phyloP scores from a whole-genome alignment of 2,888 invertebrate genomes.

The Sinhomidia bicolor region DNA sequence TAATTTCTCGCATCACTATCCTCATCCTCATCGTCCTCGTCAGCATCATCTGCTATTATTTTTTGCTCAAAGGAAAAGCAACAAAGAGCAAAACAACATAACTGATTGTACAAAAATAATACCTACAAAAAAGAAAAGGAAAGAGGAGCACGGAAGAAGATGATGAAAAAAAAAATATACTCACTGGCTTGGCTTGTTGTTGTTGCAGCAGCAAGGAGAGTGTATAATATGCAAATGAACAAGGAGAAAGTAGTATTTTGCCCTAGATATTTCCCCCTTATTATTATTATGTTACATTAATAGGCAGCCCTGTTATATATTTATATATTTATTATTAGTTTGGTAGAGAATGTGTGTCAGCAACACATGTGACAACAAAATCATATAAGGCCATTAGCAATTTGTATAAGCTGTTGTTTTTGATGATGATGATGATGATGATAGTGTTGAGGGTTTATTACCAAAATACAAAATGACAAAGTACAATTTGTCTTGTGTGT shows the following conservation, averaged over 20 bases:
- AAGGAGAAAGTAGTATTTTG: not conserved
- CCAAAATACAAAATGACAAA: no score
- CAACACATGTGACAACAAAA: not conserved
- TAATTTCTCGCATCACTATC: constrained; percentile 54
- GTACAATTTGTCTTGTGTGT: no score
- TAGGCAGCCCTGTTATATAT: not conserved
- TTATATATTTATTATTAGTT: not conserved
- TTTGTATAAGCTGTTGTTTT: not conserved
- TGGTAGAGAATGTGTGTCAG: no score
- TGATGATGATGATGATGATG: no score
- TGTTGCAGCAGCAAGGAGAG: no score
- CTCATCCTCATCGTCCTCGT: constrained; percentile 11
- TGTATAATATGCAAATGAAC: not conserved
- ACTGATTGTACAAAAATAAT: no score
- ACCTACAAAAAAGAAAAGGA: no score
- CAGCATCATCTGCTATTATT: not conserved
- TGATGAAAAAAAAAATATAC: no score
- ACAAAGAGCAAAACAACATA: not conserved
- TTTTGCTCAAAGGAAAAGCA: not conserved
- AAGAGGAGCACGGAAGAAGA: no score
- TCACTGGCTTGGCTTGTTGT: no score
- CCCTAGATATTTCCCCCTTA: not conserved
- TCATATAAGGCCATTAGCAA: not conserved
- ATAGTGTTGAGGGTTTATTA: no score
- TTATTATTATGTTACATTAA: not conserved